Evolutionary conservation across 1,140 invertebrate genomes (phyloP).

Genomic region (Calliopsis andreniformis): DNA sequence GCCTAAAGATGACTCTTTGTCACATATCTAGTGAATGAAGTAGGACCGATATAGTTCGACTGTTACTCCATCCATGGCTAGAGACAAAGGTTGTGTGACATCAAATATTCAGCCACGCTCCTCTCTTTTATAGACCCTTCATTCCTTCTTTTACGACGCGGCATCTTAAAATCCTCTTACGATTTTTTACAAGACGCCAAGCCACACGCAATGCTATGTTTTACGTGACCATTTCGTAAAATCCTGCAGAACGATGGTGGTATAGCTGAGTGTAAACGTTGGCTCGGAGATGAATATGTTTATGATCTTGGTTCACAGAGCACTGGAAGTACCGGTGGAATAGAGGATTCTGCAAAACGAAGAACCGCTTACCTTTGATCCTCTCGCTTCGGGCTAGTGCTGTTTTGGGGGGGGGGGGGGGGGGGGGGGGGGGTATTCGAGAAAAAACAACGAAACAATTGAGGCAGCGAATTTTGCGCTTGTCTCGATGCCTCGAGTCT

Average conservation of each 20-base stretch:
- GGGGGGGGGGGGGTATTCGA: constrained; percentile 12
- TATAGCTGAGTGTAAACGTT: constrained; percentile 5
- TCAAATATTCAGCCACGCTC: constrained; percentile 22
- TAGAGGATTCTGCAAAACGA: background rate
- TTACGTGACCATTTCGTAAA: constrained; percentile 19
- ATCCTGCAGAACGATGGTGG: background rate
- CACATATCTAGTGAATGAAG: too few species aligned
- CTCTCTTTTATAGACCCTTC: constrained; percentile 35
- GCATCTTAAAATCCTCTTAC: constrained; percentile 39
- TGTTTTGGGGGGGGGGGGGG: constrained; percentile 1
- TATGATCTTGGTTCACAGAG: constrained; percentile 37
- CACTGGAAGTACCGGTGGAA: background rate
- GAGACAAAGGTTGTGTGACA: too few species aligned
- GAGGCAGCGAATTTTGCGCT: constrained; percentile 2
- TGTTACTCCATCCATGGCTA: too few species aligned
- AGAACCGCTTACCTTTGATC: background rate
- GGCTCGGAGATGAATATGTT: constrained; percentile 38
- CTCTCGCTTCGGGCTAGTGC: background rate
- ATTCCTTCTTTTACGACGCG: constrained; percentile 21
- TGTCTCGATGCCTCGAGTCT: background rate
- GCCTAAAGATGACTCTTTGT: too few species aligned
- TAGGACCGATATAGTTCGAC: too few species aligned
- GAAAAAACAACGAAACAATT: background rate
- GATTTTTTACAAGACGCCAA: constrained; percentile 42
- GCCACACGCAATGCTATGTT: constrained; percentile 39